Conservation (phyloP, 2,888 invertebrate genomes). For the Heliconius erato region DNA sequence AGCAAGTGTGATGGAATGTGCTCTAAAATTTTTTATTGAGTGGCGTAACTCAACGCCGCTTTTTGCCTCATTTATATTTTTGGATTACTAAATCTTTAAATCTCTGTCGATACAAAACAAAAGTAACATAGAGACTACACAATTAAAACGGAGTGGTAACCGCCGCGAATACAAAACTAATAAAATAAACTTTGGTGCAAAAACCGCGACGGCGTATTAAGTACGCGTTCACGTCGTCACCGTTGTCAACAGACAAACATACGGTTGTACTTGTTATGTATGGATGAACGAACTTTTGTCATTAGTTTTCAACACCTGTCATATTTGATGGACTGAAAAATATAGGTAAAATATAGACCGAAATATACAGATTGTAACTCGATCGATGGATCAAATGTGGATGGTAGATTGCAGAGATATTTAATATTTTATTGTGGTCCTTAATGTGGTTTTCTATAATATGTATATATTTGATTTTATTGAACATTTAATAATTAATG, state of each 20-base stretch:
- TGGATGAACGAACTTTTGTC: slow-evolving; percentile 55
- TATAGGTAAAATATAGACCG: not conserved
- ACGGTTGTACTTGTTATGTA: slow-evolving; percentile 55
- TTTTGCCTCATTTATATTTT: too few species aligned
- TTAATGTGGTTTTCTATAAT: too few species aligned
- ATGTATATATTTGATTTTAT: too few species aligned
- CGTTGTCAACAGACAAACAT: slow-evolving; percentile 39
- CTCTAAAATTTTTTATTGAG: too few species aligned
- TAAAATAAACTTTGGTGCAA: slow-evolving; percentile 32
- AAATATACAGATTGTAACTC: not conserved
- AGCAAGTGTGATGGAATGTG: too few species aligned
- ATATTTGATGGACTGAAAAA: slow-evolving; percentile 29
- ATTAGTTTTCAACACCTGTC: slow-evolving; percentile 50
- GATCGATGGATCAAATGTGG: too few species aligned
- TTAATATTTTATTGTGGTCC: too few species aligned
- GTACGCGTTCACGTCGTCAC: slow-evolving; percentile 19
- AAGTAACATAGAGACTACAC: not conserved
- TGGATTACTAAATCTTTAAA: not conserved
- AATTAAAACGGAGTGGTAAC: slow-evolving; percentile 10
- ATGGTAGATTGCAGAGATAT: too few species aligned
- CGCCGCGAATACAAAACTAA: slow-evolving; percentile 35
- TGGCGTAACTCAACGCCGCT: too few species aligned
- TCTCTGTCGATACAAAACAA: not conserved
- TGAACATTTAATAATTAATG: not conserved
- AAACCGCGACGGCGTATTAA: slow-evolving; percentile 40